A percentile compares a stretch with the other conserved stretches of the same genome.
These are phyloP conservation scores for Athene cunicularia DNA, from an alignment of 2,113 vertebrate genomes.

Conservation along the genomic window DNA sequence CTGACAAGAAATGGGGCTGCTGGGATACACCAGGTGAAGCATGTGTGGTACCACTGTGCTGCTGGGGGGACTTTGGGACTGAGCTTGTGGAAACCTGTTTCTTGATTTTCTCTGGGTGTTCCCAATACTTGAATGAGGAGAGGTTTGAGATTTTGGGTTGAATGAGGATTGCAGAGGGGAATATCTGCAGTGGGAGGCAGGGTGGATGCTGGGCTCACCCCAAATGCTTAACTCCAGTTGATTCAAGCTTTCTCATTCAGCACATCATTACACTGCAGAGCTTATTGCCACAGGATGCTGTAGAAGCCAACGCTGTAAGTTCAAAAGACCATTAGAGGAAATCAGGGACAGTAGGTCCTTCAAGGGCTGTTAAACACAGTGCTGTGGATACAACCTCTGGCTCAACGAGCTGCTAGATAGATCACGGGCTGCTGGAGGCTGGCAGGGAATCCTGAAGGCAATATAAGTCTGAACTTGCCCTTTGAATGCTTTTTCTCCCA, in stretches of 20 bases:
- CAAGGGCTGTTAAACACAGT: slow-evolving; percentile 18
- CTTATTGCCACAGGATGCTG: background rate
- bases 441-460: background rate
- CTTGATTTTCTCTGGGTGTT: background rate
- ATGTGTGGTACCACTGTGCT: background rate
- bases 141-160: background rate
- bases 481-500: background rate
- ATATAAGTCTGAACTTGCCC: background rate
- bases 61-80: background rate
- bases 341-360: slow-evolving; percentile 21
- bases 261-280: background rate
- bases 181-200: background rate
- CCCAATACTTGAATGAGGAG: background rate
- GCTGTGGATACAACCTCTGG: background rate
- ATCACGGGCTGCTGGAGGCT: background rate
- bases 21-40: background rate
- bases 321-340: background rate
- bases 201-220: background rate
- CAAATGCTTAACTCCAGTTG: background rate
- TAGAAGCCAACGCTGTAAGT: background rate
- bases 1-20: no score
- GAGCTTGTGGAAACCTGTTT: background rate
- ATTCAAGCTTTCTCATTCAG: background rate
- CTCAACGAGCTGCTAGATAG: background rate
- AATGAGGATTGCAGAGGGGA: background rate